Conservation (phyloP, 2,797 vertebrate genomes). For the Sebastes trivittatus region DNA sequence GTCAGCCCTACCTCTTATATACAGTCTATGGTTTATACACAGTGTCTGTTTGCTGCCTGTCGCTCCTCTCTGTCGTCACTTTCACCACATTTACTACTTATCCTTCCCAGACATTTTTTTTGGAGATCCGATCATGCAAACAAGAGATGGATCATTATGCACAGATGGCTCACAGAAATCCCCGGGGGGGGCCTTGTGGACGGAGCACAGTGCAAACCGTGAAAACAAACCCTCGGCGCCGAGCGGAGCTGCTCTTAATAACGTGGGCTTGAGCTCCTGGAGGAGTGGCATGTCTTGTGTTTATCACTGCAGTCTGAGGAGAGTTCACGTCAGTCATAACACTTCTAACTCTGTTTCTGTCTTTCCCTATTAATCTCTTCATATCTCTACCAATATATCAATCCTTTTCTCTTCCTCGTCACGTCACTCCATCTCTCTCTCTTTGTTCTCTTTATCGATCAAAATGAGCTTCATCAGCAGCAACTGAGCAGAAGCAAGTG, state of each 20-base stretch:
- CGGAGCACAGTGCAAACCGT: neutral
- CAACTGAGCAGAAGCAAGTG: neutral
- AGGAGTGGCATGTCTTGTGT: neutral
- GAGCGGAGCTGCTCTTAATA: neutral
- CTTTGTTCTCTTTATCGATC: neutral
- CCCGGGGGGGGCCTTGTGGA: neutral
- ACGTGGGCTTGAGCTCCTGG: conserved; percentile 1
- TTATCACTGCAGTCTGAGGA: conserved; percentile 12
- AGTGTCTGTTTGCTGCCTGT: neutral
- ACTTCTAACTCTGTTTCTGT: neutral
- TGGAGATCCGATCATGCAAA: conserved; percentile 1
- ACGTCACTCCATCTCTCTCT: neutral
- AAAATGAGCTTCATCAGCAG: neutral
- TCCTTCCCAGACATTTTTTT: neutral
- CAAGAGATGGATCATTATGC: neutral
- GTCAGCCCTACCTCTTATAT: no score
- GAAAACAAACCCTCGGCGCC: neutral
- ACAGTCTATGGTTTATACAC: no score
- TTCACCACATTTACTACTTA: neutral
- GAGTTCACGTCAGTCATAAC: neutral
- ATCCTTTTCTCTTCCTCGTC: no score
- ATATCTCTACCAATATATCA: neutral
- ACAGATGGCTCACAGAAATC: neutral
- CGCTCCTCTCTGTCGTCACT: neutral
- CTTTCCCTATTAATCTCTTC: neutral